These are phyloP conservation scores for Hesperia comma DNA, from an alignment of 2,888 invertebrate genomes.

Conservation along the genomic window DNA sequence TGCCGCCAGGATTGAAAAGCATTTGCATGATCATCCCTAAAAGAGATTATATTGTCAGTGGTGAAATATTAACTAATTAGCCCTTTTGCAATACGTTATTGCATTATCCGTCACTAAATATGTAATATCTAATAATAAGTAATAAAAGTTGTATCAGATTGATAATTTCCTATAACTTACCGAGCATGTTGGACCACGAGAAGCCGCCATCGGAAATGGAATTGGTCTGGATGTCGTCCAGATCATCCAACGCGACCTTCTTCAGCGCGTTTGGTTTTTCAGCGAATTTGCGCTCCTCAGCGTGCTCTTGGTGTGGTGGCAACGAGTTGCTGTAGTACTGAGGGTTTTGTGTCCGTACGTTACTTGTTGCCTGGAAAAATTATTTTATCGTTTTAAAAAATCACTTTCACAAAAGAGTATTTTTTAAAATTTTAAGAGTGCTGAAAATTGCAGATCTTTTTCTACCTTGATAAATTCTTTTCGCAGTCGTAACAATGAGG, in stretches of 20 bases:
- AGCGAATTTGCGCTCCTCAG: conserved; percentile 91
- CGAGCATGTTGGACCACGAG: conserved; percentile 94
- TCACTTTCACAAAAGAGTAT: not conserved
- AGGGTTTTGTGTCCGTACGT: conserved; percentile 75
- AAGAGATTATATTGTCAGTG: conserved; percentile 38
- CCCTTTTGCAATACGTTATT: too few species aligned
- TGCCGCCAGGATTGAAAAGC: conserved; percentile 89
- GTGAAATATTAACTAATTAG: not conserved
- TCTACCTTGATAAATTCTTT: too few species aligned
- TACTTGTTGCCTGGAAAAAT: conserved; percentile 72
- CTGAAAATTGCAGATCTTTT: too few species aligned
- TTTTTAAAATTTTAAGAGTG: too few species aligned
- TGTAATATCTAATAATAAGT: too few species aligned
- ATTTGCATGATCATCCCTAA: conserved; percentile 92
- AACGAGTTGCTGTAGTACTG: conserved; percentile 79
- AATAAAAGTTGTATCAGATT: too few species aligned
- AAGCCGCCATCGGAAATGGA: conserved; percentile 91
- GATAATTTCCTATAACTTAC: conserved; percentile 57
- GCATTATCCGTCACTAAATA: too few species aligned
- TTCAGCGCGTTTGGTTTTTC: conserved; percentile 95
- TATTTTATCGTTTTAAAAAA: not conserved
- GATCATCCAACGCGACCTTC: conserved; percentile 92
- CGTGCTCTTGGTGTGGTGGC: conserved; percentile 64
- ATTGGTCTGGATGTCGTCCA: conserved; percentile 92
- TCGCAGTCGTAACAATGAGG: not conserved